phyloP scores from a whole-genome alignment of 2,113 vertebrate species.

The Podocnemis expansa region DNA sequence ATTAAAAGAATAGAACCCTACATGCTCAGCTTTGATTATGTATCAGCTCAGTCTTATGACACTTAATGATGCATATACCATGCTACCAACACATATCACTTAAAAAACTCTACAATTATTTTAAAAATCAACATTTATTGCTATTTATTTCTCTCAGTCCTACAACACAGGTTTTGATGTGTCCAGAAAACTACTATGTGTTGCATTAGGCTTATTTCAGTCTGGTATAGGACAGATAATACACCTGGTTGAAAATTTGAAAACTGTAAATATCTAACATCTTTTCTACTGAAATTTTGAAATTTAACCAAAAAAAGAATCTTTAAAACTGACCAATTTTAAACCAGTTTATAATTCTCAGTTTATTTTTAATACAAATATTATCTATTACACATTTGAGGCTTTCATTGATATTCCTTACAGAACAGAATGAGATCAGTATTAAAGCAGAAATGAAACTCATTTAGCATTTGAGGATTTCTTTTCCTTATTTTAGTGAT shows the following conservation, averaged over 20 bases:
- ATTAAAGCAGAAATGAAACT: not conserved
- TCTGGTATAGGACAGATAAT: not conserved
- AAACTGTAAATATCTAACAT: not conserved
- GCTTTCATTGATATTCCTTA: constrained; percentile 1
- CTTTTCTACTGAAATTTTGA: not conserved
- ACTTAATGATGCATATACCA: not conserved
- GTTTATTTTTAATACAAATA: not conserved
- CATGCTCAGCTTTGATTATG: not conserved
- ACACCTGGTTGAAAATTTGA: not conserved
- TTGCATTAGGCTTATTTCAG: not conserved
- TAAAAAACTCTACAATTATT: not conserved
- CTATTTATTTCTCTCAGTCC: not conserved
- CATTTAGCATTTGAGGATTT: not conserved
- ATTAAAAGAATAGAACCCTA: not conserved
- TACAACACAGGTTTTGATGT: not conserved
- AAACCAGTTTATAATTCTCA: not conserved
- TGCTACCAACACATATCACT: not conserved
- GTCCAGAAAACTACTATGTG: not conserved
- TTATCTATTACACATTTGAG: not conserved
- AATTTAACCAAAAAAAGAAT: not conserved
- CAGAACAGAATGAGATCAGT: not conserved
- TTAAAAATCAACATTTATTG: not conserved
- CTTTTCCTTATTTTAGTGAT: not conserved
- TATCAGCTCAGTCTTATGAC: not conserved
- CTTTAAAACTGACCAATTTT: not conserved